These are phyloP conservation scores for Drosophila flavopinicola DNA, from an alignment of 2,888 invertebrate species.

Conservation along the genomic window DNA sequence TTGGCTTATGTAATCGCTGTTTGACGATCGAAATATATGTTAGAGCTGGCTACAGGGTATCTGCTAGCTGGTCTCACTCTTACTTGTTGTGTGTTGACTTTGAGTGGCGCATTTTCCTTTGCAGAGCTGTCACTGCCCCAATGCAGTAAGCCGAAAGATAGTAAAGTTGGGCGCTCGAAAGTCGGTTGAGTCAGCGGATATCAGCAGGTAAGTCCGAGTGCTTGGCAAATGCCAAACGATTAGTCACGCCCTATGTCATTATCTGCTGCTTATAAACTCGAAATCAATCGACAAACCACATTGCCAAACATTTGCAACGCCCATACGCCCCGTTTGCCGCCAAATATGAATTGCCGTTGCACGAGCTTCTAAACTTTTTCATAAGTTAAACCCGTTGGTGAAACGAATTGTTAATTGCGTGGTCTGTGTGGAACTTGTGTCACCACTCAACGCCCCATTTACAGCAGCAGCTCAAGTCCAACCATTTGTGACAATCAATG, in stretches of 20 bases:
- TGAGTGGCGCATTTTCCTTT: constrained; percentile 6
- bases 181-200: constrained; percentile 52
- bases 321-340: constrained; percentile 47
- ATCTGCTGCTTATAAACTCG: constrained; percentile 7
- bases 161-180: constrained; percentile 17
- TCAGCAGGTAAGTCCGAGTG: constrained; percentile 15
- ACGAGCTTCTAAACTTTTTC: constrained; percentile 35
- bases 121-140: constrained; percentile 30
- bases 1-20: too few relatives aligned
- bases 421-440: constrained; percentile 36
- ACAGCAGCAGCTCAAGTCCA: constrained; percentile 39
- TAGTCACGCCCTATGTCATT: constrained; percentile 55
- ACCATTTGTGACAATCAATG: constrained; percentile 50
- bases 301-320: constrained; percentile 59
- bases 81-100: constrained; percentile 10
- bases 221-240: constrained; percentile 39
- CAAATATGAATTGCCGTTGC: constrained; percentile 32
- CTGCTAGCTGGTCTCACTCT: not conserved
- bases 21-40: too few relatives aligned
- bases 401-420: constrained; percentile 8
- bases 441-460: constrained; percentile 55
- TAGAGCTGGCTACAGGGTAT: not conserved
- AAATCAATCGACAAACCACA: constrained; percentile 25
- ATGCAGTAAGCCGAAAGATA: constrained; percentile 39
- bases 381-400: constrained; percentile 53